Evolutionary conservation across 1,140 invertebrate genomes (phyloP), one percentile per base, ranked within the genome.

Genomic region (Dreissena polymorpha): DNA sequence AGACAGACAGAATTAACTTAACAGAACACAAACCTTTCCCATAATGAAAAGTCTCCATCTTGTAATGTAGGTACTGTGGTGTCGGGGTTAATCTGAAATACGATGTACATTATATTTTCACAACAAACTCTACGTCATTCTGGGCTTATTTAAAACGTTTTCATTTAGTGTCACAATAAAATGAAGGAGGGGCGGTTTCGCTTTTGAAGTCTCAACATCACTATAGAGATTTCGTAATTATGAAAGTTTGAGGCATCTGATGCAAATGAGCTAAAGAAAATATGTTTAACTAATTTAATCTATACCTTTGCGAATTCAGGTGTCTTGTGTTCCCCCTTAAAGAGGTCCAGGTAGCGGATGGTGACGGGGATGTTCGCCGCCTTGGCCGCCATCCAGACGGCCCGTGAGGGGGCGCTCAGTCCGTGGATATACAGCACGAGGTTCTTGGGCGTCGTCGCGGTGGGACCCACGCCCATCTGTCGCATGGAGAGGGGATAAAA

Each of bases 231-330:
- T n/a, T n/a, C n/a, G n/a, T n/a, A n/a, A n/a, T n/a, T n/a, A n/a
- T n/a, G n/a, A n/a, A n/a, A n/a, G n/a, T n/a, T n/a, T n/a, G n/a
- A n/a, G n/a, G n/a, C n/a, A n/a, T n/a, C n/a, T n/a, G n/a, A n/a
- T n/a, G n/a, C n/a, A n/a, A n/a, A n/a, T n/a, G n/a, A n/a, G n/a
- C n/a, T n/a, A n/a, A n/a, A n/a, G n/a, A n/a, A n/a, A n/a, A n/a
- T n/a, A n/a, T n/a, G n/a, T n/a, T n/a, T n/a, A n/a, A n/a, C n/a
- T n/a, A n/a, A n/a, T n/a, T n/a, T n/a, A n/a, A n/a, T n/a, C n/a
- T n/a, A n/a, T 82, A 87, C 86, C 72, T 87, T 87, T 7, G 84
- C 86, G 83, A 87, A 87, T 49, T 87, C 86, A 0, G 86, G 83
- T 14, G 86, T 87, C 76, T 85, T 85, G 60, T 87, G 86, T 83